These are phyloP conservation scores for Cynopterus brachyotis DNA, from an alignment of 2,113 vertebrate species.

Conservation along the genomic window DNA sequence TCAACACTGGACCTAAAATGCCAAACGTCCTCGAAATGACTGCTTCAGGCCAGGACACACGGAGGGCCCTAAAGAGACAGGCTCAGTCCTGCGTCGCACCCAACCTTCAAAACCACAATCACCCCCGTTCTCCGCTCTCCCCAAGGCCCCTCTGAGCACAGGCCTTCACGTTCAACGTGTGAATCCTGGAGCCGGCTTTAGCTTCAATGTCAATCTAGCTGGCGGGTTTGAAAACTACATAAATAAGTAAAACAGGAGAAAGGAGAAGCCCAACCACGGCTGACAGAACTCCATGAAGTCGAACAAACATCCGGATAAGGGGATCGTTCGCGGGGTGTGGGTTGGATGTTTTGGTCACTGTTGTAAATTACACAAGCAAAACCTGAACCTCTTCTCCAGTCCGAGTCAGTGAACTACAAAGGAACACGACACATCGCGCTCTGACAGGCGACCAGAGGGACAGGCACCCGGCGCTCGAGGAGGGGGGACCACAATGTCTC, in stretches of 20 bases:
- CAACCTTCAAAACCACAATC: background rate
- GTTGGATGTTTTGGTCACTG: background rate
- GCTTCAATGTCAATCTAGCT: background rate
- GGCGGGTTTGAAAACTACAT: background rate
- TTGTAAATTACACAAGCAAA: background rate
- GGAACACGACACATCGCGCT: background rate
- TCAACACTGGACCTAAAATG: constrained; percentile 29
- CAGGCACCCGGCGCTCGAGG: background rate
- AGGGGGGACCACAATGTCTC: background rate
- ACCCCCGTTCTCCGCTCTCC: background rate
- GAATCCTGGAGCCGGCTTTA: background rate
- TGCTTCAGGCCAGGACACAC: background rate
- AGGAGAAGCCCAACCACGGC: background rate
- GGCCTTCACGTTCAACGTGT: background rate
- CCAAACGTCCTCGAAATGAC: background rate
- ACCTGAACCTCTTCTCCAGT: background rate
- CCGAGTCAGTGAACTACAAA: background rate
- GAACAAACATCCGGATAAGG: background rate
- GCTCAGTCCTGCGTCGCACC: background rate
- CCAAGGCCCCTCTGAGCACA: background rate
- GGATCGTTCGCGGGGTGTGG: background rate
- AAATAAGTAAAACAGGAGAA: background rate
- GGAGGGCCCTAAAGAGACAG: background rate
- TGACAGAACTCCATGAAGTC: background rate
- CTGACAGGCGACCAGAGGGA: background rate